Base-by-base conservation (phyloP, 2,888 invertebrate genomes). In the Drosophila phalerata region DNA sequence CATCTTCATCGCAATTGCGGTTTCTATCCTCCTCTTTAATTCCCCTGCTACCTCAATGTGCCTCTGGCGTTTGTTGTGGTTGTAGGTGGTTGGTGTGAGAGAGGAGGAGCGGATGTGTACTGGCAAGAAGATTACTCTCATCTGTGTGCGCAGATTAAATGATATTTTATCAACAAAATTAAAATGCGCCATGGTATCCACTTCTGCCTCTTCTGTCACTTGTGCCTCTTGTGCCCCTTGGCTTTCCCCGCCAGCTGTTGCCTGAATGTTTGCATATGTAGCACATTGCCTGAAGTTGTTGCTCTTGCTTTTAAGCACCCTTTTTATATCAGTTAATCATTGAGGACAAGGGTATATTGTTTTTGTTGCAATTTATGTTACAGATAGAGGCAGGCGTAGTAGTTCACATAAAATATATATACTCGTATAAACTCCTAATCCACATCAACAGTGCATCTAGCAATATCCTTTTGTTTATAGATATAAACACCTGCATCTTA, bases 161-260 rank as follows among this genome's bases (percentile, higher is more conserved):
- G 78, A 73, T 79, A 85, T 85, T 85, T 85, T 87, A 85, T 78
- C 87, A 85, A 75, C 78, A 79, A 86, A 80, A 84, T 86, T 78
- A 80, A 84, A 85, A 85, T 82, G 78, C 79, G 60, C 71, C 62
- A 52, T 30, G 58, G 62, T 30, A 45, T 66, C 32, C 61, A n/a
- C 37, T 38, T 47, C n/a, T 45, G 28, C 37, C 68, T 56, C 63
- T 30, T 17, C 5, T 13, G 19, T 8, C 22, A 5, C 43, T 5
- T 6, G 19, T 43, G 66, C 19, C 63, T 19, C 37, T 45, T 42
- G 22, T 52, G 30, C 51, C 60, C 42, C 53, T 19, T 22, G 37
- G 57, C 60, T 51, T 32, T 30, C 37, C 66, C 57, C 8, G 8
- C 73, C 63, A 34, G 8, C 57, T 53, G 22, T 51, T 60, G 28